These are phyloP conservation scores for Leptarthrus brevirostris DNA, from an alignment of 2,888 invertebrate genomes.

Conservation along the genomic window DNA sequence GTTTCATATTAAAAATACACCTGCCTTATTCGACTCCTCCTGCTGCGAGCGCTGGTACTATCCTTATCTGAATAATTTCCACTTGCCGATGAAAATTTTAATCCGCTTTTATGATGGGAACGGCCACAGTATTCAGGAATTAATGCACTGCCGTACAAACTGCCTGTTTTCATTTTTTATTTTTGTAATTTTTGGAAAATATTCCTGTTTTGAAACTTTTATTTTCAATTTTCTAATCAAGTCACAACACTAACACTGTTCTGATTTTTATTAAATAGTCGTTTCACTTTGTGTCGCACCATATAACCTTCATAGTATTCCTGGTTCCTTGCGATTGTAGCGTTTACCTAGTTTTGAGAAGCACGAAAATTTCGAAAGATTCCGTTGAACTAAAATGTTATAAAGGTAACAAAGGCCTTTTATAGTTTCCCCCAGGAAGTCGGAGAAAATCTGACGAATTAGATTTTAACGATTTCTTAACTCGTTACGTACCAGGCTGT, in stretches of 20 bases:
- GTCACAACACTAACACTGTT: background rate
- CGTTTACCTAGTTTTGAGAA: conserved; percentile 28
- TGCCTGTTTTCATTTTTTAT: conserved; percentile 65
- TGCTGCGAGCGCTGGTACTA: conserved; percentile 62
- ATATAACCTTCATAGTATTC: background rate
- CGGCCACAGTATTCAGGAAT: conserved; percentile 21
- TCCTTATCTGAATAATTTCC: conserved; percentile 62
- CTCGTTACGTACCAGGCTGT: conserved; percentile 24
- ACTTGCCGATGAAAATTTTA: conserved; percentile 29
- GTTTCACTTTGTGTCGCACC: background rate
- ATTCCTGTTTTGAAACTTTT: background rate
- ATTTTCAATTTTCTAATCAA: too few relatives aligned
- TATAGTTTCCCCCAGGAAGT: conserved; percentile 10
- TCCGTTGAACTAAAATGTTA: conserved; percentile 32
- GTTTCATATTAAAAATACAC: conserved; percentile 50
- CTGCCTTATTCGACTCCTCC: conserved; percentile 60
- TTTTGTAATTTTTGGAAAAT: background rate
- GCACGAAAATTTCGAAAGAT: conserved; percentile 23
- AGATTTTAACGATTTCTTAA: conserved; percentile 41
- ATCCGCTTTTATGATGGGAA: conserved; percentile 44
- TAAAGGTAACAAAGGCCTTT: conserved; percentile 3
- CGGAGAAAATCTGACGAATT: conserved; percentile 29
- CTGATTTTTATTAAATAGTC: background rate
- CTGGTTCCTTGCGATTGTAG: background rate
- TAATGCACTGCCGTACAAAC: conserved; percentile 55